Base-by-base conservation (phyloP, 2,888 invertebrate genomes). In the Cremastinae sp. region DNA sequence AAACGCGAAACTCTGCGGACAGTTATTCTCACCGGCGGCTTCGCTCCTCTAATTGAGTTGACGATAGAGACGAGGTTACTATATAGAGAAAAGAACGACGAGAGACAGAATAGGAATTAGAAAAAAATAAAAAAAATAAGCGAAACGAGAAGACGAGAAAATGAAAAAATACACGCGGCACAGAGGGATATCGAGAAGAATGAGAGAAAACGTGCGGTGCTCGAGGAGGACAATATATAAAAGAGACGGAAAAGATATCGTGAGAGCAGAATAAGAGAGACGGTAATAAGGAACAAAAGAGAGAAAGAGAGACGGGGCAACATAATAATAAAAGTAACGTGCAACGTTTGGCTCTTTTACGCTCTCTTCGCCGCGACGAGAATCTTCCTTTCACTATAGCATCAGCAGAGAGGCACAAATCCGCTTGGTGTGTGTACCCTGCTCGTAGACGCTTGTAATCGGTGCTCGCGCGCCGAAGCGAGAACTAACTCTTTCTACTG, bases 21-120 rank as follows among this genome's bases (percentile, higher is more conserved):
- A 70, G 70, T 70, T 70, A 2, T 28, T 47, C 36, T 61, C 34
- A 28, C 14, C 71, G 66, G 64, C 73, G 58, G 14, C 65, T 76
- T 51, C 56, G 12, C 59, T 74, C 74, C 79, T 78, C 78, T 78
- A 78, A 78, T 79, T 81, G 79, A 72, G 80, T 79, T 82, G 75
- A 72, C 78, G 74, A 79, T 73, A 68, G 78, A 76, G 73, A 58
- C 74, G 70, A n/a, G n/a, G n/a, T n/a, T n/a, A n/a, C n/a, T n/a
- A n/a, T 59, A 79, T 14, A 38, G n/a, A 1, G 12, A 20, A 28
- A 49, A 14, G 28, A 22, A 36, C 18, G 14, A 20, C 41, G 12
- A 41, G 18, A 41, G 14, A 41, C 34, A 14, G 7, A 5, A 12
- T 14, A 12, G 14, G 12, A 36, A 14, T n/a, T 2, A 9, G 7